Evolutionary conservation across 2,113 vertebrate species (phyloP), one percentile per base, ranked within the genome.

Genomic region (Platanista minor): DNA sequence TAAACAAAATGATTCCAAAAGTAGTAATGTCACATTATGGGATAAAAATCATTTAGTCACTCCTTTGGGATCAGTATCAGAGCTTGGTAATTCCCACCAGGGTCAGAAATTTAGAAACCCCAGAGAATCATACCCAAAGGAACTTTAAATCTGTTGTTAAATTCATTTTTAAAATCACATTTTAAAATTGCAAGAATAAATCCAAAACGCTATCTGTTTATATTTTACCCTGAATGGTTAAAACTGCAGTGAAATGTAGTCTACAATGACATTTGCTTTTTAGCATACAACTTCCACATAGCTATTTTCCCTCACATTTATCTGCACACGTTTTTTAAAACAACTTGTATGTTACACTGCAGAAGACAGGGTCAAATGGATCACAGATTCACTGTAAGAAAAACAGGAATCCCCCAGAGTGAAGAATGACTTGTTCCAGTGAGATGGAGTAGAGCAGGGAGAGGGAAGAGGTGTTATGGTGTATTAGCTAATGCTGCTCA

Each of bases 401-500:
- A 97, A 97, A 75, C 67, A 95, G 62, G 27, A 93, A 54, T n/a
- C 41, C 86, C 95, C 88, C 21, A 96, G 83, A 98, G 61, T 94
- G 41, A 11, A 4, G 95, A 98, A 97, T 98, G 91, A 96, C 97
- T 98, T 98, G 80, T 98, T 97, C 36, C 64, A 96, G 78, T 95
- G 86, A 97, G 96, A 97, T 33, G 74, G 77, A 92, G 82, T 91
- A 49, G 46, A 10, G 25, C 29, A 84, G 72, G 33, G 43, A 93
- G 85, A 90, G 49, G 29, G 61, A 95, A 98, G 74, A 78, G 82
- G 82, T 97, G 81, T 93, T 97, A 95, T 25, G 8, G 92, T 88
- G 93, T 97, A 97, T 98, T 98, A 95, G 87, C 88, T 98, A 97
- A 96, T 31, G 69, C 94, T 98, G 92, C 97, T 99, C 98, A 98